These are phyloP conservation scores for Ischnura elegans DNA, from an alignment of 2,888 invertebrate genomes.

Conservation along the genomic window DNA sequence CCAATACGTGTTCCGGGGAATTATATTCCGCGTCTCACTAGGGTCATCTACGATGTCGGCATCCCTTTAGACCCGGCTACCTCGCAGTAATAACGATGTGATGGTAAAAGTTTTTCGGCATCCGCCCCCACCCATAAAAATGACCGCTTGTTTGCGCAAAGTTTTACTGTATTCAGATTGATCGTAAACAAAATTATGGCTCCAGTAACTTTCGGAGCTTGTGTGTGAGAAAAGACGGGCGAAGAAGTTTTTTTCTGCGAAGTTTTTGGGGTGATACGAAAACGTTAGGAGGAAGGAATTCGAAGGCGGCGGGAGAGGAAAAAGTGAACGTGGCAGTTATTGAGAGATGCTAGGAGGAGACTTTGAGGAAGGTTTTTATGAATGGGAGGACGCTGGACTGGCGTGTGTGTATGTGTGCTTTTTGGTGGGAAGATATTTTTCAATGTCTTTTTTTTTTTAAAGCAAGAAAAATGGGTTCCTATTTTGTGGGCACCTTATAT, in stretches of 20 bases:
- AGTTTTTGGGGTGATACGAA: background rate
- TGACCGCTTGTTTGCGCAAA: slow-evolving; percentile 11
- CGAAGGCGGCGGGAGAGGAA: background rate
- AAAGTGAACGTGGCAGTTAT: background rate
- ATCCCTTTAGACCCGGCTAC: background rate
- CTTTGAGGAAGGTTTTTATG: background rate
- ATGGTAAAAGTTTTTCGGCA: background rate
- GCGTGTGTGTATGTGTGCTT: too few relatives aligned
- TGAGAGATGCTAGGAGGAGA: background rate
- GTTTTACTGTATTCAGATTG: slow-evolving; percentile 17
- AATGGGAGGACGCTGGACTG: background rate
- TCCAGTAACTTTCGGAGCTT: background rate
- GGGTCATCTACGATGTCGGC: background rate
- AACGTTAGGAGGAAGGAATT: background rate
- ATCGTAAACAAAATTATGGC: background rate
- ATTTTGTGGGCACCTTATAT: too few relatives aligned
- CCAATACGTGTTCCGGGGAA: background rate
- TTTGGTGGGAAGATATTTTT: too few relatives aligned
- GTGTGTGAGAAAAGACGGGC: background rate
- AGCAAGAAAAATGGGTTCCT: too few relatives aligned
- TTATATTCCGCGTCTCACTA: background rate
- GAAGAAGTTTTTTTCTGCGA: background rate
- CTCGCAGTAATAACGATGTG: background rate
- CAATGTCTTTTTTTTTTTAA: too few relatives aligned
- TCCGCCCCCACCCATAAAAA: background rate